Evolutionary conservation across 2,797 vertebrate species (phyloP).

Genomic region (Erethizon dorsatum): DNA sequence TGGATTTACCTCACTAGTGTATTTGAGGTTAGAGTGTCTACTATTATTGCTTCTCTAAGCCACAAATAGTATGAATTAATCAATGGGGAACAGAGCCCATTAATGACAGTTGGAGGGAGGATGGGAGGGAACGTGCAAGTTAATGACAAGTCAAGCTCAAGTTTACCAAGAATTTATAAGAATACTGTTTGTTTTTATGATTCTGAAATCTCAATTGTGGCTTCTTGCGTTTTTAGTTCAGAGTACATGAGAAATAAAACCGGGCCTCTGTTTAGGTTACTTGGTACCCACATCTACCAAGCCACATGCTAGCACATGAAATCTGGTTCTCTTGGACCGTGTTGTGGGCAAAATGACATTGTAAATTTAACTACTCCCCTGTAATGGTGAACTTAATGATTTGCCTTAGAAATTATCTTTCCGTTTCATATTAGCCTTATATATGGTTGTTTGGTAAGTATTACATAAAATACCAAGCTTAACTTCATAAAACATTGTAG

Average conservation of each 20-base stretch:
- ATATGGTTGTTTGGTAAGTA: not conserved
- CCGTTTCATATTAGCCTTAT: not conserved
- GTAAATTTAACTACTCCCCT: not conserved
- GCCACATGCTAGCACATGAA: not conserved
- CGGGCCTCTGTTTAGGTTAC: not conserved
- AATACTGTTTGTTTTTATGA: not conserved
- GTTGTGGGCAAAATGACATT: not conserved
- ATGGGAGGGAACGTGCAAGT: not conserved
- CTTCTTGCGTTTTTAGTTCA: not conserved
- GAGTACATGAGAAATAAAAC: conserved; percentile 20
- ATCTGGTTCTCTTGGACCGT: not conserved
- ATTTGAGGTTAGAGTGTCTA: not conserved
- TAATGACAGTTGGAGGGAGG: not conserved
- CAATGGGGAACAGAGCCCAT: not conserved
- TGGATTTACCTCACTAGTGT: not conserved
- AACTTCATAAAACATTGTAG: not conserved
- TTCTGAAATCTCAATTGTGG: conserved; percentile 19
- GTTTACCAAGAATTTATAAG: not conserved
- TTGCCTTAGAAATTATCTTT: not conserved
- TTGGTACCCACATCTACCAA: not conserved
- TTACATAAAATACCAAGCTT: not conserved
- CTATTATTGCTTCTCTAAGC: not conserved
- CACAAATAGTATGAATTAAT: not conserved
- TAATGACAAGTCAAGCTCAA: not conserved
- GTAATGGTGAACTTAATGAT: not conserved